phyloP scores from a whole-genome alignment of 2,797 vertebrate species.

The Myoxocephalus aenaeus region DNA sequence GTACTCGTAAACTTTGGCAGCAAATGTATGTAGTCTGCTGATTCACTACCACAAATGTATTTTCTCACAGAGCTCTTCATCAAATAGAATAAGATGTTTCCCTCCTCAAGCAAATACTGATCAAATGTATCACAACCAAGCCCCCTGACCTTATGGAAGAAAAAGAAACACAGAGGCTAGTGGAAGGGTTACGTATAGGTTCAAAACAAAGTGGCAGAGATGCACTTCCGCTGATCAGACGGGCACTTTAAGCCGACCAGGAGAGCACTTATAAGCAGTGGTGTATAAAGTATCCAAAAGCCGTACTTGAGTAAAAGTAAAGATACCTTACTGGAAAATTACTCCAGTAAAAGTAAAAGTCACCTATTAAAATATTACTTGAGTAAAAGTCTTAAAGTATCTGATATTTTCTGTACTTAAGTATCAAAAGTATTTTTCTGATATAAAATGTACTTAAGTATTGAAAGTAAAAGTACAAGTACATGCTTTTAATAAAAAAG shows the following conservation, averaged over 20 bases:
- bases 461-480: too few relatives aligned
- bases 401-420: too few relatives aligned
- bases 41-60: neutral
- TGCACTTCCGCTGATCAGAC: neutral
- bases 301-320: too few relatives aligned
- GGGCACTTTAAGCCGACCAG: neutral
- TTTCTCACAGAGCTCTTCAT: neutral
- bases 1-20: neutral
- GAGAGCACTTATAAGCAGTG: neutral
- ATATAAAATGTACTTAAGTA: too few relatives aligned
- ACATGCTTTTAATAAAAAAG: too few relatives aligned
- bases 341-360: too few relatives aligned
- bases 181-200: neutral
- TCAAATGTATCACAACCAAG: neutral
- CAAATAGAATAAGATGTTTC: neutral
- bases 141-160: neutral
- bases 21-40: neutral
- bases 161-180: neutral
- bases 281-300: too few relatives aligned
- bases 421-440: too few relatives aligned
- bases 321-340: too few relatives aligned
- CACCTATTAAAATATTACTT: too few relatives aligned
- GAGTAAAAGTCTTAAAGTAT: too few relatives aligned
- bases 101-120: constrained; percentile 8
- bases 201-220: neutral